Conservation (phyloP, 2,797 vertebrate species). For the Coregonus ussuriensis region DNA sequence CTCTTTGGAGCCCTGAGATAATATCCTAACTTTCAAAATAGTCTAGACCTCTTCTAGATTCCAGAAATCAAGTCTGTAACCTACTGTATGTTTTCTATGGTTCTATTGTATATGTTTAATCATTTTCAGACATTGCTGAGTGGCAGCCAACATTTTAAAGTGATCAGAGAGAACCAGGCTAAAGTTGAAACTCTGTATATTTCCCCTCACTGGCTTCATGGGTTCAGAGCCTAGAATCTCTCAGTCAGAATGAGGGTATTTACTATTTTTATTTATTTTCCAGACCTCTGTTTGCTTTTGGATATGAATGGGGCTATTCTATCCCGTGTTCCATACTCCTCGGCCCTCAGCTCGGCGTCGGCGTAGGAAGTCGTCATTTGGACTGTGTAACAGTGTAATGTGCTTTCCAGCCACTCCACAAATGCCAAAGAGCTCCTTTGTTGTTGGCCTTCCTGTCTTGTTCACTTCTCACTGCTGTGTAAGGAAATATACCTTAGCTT, state of each 20-base stretch:
- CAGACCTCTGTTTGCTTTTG: constrained; percentile 21
- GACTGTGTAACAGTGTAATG: background rate
- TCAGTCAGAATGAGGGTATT: constrained; percentile 17
- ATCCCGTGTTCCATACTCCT: background rate
- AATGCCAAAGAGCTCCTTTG: constrained; percentile 13
- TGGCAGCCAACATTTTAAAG: constrained; percentile 2
- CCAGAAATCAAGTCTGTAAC: too few relatives aligned
- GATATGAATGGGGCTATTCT: constrained; percentile 19
- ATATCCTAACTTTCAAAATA: background rate
- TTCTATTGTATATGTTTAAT: background rate
- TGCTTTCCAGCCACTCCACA: background rate
- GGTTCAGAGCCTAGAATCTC: constrained; percentile 7
- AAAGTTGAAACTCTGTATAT: constrained; percentile 19
- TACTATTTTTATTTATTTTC: constrained; percentile 29
- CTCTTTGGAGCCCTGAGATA: background rate
- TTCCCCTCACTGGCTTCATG: constrained; percentile 17
- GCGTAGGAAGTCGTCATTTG: constrained; percentile 4
- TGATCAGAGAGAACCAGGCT: constrained; percentile 9
- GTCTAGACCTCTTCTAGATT: too few relatives aligned
- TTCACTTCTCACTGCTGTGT: background rate
- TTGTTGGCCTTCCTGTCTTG: constrained; percentile 3
- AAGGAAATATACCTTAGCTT: background rate
- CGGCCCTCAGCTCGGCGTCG: background rate
- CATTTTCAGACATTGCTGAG: background rate
- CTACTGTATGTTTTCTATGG: background rate